Conservation (phyloP, 2,888 invertebrate genomes). For the Pterostichus madidus region DNA sequence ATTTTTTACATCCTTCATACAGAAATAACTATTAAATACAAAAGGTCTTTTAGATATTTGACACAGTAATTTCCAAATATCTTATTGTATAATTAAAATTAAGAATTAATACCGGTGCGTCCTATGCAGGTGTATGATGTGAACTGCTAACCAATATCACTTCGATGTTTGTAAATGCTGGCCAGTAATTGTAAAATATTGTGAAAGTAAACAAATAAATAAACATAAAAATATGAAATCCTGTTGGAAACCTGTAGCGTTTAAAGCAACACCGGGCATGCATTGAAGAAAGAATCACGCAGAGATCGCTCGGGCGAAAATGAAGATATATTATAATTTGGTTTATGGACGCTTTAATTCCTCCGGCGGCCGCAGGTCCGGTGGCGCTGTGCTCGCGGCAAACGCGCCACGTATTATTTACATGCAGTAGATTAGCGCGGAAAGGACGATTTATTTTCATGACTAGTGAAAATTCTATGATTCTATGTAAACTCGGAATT, state of each 20-base stretch:
- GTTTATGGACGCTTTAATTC: conserved; percentile 63
- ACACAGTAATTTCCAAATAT: too few relatives aligned
- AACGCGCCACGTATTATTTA: conserved; percentile 58
- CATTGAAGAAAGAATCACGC: conserved; percentile 1
- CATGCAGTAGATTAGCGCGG: conserved; percentile 65
- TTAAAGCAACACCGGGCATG: background rate
- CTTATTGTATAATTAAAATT: too few relatives aligned
- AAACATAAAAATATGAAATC: background rate
- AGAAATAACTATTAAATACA: too few relatives aligned
- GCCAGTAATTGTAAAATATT: too few relatives aligned
- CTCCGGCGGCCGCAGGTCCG: conserved; percentile 5
- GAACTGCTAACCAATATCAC: too few relatives aligned
- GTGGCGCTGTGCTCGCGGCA: conserved; percentile 7
- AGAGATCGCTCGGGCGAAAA: conserved; percentile 29
- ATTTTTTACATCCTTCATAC: too few relatives aligned
- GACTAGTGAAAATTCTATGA: conserved; percentile 67
- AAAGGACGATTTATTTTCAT: conserved; percentile 67
- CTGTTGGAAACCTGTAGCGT: conserved; percentile 26
- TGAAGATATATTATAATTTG: conserved; percentile 67
- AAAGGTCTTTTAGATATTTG: too few relatives aligned
- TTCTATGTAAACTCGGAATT: conserved; percentile 66
- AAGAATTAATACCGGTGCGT: too few relatives aligned
- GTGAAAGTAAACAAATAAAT: background rate
- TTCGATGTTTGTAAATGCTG: too few relatives aligned
- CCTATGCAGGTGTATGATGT: too few relatives aligned